Conservation (phyloP, 2,888 invertebrate species). For the Noctua janthe region DNA sequence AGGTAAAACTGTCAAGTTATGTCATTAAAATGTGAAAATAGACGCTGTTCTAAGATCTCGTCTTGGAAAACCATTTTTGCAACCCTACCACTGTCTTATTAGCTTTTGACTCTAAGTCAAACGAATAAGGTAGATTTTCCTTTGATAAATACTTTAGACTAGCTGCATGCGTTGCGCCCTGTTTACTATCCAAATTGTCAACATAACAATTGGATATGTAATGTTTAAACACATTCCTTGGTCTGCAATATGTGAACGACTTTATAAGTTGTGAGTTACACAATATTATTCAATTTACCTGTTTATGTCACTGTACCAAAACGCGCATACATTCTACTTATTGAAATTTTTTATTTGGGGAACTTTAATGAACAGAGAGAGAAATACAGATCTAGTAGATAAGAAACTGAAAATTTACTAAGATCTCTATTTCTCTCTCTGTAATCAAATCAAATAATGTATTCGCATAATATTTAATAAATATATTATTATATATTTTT, state of each 20-base stretch:
- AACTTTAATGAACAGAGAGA: not conserved
- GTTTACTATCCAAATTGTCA: constrained; percentile 85
- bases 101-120: constrained; percentile 53
- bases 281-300: constrained; percentile 50
- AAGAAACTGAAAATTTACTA: no score
- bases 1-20: constrained; percentile 65
- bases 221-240: constrained; percentile 71
- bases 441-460: no score
- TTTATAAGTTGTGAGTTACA: constrained; percentile 62
- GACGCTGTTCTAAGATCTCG: constrained; percentile 64
- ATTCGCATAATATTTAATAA: no score
- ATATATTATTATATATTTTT: no score
- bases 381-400: no score
- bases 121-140: constrained; percentile 59
- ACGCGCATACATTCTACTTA: not conserved
- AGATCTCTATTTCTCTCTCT: no score
- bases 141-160: constrained; percentile 51
- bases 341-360: not conserved
- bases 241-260: constrained; percentile 62
- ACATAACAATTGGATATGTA: constrained; percentile 78
- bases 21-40: constrained; percentile 72
- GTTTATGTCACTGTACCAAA: not conserved
- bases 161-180: constrained; percentile 80
- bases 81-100: constrained; percentile 59
- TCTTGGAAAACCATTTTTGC: constrained; percentile 67